Base-by-base conservation (phyloP, 2,113 vertebrate genomes). In the Caranx melampygus region DNA sequence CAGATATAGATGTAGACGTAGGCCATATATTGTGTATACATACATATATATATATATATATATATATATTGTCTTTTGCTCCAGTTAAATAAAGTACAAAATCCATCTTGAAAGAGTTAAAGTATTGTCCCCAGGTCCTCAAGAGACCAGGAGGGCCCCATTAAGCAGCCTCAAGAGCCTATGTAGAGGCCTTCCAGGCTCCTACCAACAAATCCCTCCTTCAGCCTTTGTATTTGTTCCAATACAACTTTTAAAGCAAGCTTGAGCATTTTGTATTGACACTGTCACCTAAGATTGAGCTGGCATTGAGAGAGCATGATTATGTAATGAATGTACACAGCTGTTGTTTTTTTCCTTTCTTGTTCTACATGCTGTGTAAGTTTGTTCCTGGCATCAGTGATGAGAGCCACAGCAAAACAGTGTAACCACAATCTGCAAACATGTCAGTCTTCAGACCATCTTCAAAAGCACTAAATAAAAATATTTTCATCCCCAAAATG, bases 121-220 rank as follows among this genome's bases (percentile, higher is more conserved):
- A 68, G 71, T 69, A 79, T 93, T 92, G 90, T 91, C 69, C 58
- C n/a, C 34, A 34, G 71, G 64, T 85, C 78, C 88, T 91, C 66
- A 78, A 78, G 83, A 78, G 84, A 78, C 75, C 61, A 91, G 72
- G 78, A 92, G 90, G 84, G 88, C 81, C 90, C 90, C 79, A 89
- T 92, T 91, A 90, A 91, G 81, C 57, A 33, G 44, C 63, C 74
- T 88, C 75, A 83, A 92, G 87, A 86, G 82, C 76, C 78, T 61
- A 78, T 85, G 75, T 52, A 87, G 84, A 40, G 35, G 72, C 81
- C 72, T 78, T 60, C 67, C 59, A 83, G 76, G 75, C 75, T 81
- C 75, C 78, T 82, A 79, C 68, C 75, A 58, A 57, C 73, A 87
- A 92, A 73, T 79, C 74, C 82, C 75, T 79, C 52, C 71, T 67